Evolutionary conservation across 2,113 vertebrate species (phyloP).

Genomic region (Corythoichthys haematopterus): DNA sequence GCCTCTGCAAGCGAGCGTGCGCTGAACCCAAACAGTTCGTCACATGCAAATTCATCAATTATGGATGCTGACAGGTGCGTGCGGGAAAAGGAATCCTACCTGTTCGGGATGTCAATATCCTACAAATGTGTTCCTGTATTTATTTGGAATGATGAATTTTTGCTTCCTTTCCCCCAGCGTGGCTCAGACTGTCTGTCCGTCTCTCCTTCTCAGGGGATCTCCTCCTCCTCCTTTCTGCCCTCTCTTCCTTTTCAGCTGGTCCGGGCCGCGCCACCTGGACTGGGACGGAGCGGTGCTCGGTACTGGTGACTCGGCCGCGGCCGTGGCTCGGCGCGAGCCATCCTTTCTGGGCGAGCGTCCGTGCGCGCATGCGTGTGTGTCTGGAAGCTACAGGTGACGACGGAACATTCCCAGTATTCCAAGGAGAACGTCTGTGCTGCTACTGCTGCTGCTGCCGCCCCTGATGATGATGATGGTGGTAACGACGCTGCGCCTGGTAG

Average conservation of each 20-base stretch:
- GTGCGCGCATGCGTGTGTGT: slow-evolving; percentile 2
- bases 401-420: neutral
- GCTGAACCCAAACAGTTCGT: neutral
- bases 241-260: slow-evolving; percentile 32
- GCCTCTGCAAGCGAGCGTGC: slow-evolving; percentile 2
- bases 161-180: slow-evolving; percentile 12
- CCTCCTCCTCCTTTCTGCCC: neutral
- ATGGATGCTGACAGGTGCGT: slow-evolving; percentile 42
- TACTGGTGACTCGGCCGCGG: slow-evolving; percentile 22
- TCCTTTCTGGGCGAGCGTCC: slow-evolving; percentile 10
- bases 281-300: slow-evolving; percentile 27
- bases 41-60: slow-evolving; percentile 38
- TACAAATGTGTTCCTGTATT: slow-evolving; percentile 17
- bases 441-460: neutral
- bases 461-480: neutral
- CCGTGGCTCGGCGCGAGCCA: slow-evolving; percentile 29
- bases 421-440: neutral
- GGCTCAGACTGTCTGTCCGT: slow-evolving; percentile 20
- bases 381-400: slow-evolving; percentile 27
- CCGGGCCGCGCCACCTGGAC: slow-evolving; percentile 42
- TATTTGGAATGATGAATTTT: neutral
- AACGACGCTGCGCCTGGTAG: neutral
- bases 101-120: slow-evolving; percentile 20
- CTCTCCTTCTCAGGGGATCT: slow-evolving; percentile 49
- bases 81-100: slow-evolving; percentile 32